phyloP scores from a whole-genome alignment of 2,797 vertebrate species.

The Nyctalus aviator region DNA sequence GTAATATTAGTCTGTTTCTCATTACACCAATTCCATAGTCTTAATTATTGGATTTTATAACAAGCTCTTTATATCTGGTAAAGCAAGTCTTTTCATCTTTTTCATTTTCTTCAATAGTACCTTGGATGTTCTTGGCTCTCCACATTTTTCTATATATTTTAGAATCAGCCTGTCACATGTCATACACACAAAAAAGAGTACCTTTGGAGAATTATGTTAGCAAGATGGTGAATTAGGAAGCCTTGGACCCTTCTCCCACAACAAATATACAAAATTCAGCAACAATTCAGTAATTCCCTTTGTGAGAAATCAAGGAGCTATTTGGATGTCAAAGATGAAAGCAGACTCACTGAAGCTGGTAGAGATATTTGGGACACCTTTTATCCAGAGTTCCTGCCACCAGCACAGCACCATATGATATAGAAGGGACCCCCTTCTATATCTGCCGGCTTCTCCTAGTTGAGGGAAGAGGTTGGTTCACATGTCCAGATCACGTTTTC shows the following conservation, averaged over 20 bases:
- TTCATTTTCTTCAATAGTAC: slow-evolving; percentile 51
- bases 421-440: neutral
- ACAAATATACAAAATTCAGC: neutral
- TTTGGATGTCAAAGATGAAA: neutral
- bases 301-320: neutral
- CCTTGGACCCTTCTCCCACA: neutral
- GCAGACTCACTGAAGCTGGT: neutral
- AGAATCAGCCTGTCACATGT: neutral
- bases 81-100: slow-evolving; percentile 20
- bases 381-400: neutral
- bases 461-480: neutral
- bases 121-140: slow-evolving; percentile 19
- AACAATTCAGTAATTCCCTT: neutral
- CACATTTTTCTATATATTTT: slow-evolving; percentile 27
- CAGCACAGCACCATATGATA: neutral
- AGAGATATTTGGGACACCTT: neutral
- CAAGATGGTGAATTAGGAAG: neutral
- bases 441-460: neutral
- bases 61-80: slow-evolving; percentile 32
- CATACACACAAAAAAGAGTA: neutral
- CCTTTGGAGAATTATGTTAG: neutral
- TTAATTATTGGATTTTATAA: slow-evolving; percentile 23
- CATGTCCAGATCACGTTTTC: neutral
- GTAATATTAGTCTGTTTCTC: slow-evolving; percentile 48
- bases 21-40: slow-evolving; percentile 11